These are phyloP conservation scores for Chaitophorus viminalis DNA, from an alignment of 2,888 invertebrate species.

Conservation along the genomic window DNA sequence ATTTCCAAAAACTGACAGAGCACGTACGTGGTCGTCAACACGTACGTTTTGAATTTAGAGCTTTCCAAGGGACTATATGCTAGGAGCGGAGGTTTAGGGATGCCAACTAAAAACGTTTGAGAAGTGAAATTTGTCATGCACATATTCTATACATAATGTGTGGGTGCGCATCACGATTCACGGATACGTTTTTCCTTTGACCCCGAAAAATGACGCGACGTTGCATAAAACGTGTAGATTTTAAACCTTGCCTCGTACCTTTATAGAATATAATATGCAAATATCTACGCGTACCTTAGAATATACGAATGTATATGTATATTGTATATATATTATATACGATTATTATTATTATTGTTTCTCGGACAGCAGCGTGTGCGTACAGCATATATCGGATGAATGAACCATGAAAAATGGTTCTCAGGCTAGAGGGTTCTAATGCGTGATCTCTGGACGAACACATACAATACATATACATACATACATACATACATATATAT, in stretches of 20 bases:
- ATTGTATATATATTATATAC: neutral
- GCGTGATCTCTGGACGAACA: neutral
- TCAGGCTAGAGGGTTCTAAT: neutral
- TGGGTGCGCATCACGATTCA: neutral
- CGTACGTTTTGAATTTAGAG: neutral
- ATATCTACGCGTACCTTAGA: neutral
- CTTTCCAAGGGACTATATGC: neutral
- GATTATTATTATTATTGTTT: constrained; percentile 15
- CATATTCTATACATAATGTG: neutral
- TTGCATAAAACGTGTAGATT: neutral
- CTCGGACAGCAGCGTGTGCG: neutral
- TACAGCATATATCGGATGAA: neutral
- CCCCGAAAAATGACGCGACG: neutral
- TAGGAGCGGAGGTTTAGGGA: neutral
- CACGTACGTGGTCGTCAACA: constrained; percentile 30
- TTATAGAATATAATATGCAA: neutral
- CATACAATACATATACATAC: no score
- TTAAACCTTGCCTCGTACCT: neutral
- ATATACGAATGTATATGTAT: neutral
- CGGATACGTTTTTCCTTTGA: neutral
- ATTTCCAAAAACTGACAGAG: constrained; percentile 22
- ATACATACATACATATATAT: neutral
- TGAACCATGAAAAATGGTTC: constrained; percentile 16
- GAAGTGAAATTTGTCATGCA: constrained; percentile 34
- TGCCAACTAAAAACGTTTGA: neutral